Conservation (phyloP, 2,797 vertebrate genomes). For the Sphenopsis melanotis region DNA sequence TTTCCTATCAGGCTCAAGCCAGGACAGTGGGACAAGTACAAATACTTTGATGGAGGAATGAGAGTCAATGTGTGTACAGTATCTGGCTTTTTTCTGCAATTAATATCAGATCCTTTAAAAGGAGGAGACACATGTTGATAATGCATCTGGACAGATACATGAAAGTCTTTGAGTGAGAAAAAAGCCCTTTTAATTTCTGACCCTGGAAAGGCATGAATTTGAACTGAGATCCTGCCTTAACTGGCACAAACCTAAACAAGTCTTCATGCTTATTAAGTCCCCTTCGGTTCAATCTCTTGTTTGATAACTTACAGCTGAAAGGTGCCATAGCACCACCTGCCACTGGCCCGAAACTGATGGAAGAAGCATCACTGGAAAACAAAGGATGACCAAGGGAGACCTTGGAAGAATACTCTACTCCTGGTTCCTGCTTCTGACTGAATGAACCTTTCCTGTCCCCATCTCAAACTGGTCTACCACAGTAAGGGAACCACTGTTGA, state of each 20-base stretch:
- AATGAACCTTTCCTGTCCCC: background rate
- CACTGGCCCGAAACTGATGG: background rate
- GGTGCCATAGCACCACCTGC: background rate
- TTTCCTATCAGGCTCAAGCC: background rate
- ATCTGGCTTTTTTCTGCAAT: background rate
- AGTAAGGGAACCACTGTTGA: background rate
- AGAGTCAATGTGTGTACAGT: background rate
- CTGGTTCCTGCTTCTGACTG: background rate
- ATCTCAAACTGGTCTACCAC: background rate
- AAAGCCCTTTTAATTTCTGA: background rate
- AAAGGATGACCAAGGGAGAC: background rate
- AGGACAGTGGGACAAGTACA: background rate
- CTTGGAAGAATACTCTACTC: background rate
- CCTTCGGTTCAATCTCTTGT: background rate
- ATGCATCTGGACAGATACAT: background rate
- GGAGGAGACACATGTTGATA: background rate
- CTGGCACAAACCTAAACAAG: background rate
- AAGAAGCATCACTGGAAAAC: background rate
- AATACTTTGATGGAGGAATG: background rate
- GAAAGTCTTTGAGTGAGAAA: background rate
- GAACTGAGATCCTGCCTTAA: background rate
- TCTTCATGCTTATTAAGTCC: background rate
- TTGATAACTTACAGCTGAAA: background rate
- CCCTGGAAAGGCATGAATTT: background rate
- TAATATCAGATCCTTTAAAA: background rate